phyloP scores from a whole-genome alignment of 2,797 vertebrate species.

The Trematomus bernacchii region DNA sequence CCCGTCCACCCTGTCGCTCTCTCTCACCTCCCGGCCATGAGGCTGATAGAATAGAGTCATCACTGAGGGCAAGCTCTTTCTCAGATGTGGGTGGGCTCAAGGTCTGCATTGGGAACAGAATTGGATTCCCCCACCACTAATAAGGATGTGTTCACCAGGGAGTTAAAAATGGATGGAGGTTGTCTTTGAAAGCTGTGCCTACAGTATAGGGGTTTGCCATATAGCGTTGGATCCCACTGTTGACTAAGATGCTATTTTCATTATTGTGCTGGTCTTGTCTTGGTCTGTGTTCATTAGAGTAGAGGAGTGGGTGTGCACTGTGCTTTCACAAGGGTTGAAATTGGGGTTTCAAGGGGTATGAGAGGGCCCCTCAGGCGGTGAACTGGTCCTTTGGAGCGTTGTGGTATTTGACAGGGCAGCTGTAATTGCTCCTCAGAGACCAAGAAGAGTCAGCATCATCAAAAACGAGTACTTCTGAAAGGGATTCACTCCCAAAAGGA shows the following conservation, averaged over 20 bases:
- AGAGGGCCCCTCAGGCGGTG: slow-evolving; percentile 68
- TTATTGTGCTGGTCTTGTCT: slow-evolving; percentile 54
- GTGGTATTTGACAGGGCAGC: slow-evolving; percentile 80
- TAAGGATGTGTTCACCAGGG: slow-evolving; percentile 65
- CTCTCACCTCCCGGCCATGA: slow-evolving; percentile 45
- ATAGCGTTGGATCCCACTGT: slow-evolving; percentile 53
- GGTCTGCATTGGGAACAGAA: slow-evolving; percentile 58
- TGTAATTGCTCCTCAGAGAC: slow-evolving; percentile 84
- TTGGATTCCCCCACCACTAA: slow-evolving; percentile 65
- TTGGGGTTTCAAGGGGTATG: slow-evolving; percentile 65
- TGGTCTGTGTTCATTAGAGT: slow-evolving; percentile 66
- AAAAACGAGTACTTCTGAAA: slow-evolving; percentile 73
- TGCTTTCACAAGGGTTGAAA: slow-evolving; percentile 69
- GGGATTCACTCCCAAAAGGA: slow-evolving; percentile 55
- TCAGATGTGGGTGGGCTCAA: slow-evolving; percentile 68
- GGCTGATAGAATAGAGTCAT: slow-evolving; percentile 70
- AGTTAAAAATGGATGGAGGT: slow-evolving; percentile 62
- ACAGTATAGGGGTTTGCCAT: slow-evolving; percentile 36
- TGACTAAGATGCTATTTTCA: slow-evolving; percentile 67
- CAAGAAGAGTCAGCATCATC: slow-evolving; percentile 71
- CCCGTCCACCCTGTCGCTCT: slow-evolving; percentile 12
- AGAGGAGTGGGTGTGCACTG: slow-evolving; percentile 62
- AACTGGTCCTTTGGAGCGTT: slow-evolving; percentile 72
- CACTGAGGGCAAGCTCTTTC: slow-evolving; percentile 50
- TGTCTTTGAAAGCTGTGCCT: slow-evolving; percentile 62